These are phyloP conservation scores for Percopsis omiscomaycus DNA, from an alignment of 2,797 vertebrate species.

Conservation along the genomic window DNA sequence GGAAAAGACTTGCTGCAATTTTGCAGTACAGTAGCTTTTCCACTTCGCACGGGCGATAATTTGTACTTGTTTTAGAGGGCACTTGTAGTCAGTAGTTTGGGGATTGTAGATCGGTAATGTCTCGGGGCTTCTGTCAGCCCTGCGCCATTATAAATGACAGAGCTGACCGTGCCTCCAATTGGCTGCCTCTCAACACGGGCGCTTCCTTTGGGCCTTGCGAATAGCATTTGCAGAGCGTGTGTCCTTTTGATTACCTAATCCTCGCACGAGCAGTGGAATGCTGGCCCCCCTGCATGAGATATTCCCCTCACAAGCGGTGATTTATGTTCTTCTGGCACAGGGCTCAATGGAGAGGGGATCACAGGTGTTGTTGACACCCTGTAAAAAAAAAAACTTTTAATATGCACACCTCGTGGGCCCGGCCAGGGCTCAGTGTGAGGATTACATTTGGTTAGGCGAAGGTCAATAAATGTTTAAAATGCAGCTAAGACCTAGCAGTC, in stretches of 20 bases:
- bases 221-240: conserved; percentile 67
- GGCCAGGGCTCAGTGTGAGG: conserved; percentile 53
- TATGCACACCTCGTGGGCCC: conserved; percentile 74
- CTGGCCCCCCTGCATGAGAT: conserved; percentile 62
- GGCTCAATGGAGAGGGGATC: conserved; percentile 65
- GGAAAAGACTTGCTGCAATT: conserved; percentile 61
- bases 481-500: conserved; percentile 58
- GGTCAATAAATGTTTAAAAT: conserved; percentile 78
- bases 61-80: conserved; percentile 65
- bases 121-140: conserved; percentile 65
- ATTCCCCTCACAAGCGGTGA: conserved; percentile 78
- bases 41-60: conserved; percentile 61
- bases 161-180: conserved; percentile 59
- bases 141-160: conserved; percentile 68
- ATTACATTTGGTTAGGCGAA: conserved; percentile 56
- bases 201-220: conserved; percentile 66
- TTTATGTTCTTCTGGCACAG: conserved; percentile 72
- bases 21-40: conserved; percentile 42
- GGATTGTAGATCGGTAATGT: conserved; percentile 56
- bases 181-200: conserved; percentile 62
- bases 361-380: conserved; percentile 71
- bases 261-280: conserved; percentile 63
- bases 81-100: conserved; percentile 63
- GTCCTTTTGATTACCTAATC: conserved; percentile 79
- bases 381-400: conserved; percentile 72